Percentiles rank a stretch among this genome's conserved stretches.
Evolutionary conservation across 2,113 vertebrate genomes (phyloP).

Genomic region (Setophaga petechia): DNA sequence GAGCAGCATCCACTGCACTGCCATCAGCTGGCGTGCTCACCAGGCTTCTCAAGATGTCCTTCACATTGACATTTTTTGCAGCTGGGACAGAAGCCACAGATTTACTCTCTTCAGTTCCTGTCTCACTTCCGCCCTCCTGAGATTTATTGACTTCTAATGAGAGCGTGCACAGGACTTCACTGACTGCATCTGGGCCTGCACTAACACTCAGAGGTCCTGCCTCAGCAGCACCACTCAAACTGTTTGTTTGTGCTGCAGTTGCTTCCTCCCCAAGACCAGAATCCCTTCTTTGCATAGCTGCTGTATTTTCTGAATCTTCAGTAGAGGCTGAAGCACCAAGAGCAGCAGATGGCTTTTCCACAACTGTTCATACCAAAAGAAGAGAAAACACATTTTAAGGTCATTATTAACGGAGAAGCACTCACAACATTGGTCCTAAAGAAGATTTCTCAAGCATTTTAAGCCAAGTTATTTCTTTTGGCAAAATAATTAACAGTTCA

Average conservation of each 20-base stretch:
- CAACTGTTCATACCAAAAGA: constrained; percentile 18
- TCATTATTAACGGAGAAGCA: neutral
- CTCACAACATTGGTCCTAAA: neutral
- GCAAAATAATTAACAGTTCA: neutral
- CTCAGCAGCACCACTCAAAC: constrained; percentile 2
- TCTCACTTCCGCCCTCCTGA: constrained; percentile 62
- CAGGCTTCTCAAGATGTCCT: constrained; percentile 94
- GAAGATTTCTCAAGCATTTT: neutral
- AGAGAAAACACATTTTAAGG: neutral
- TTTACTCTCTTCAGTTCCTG: constrained; percentile 58
- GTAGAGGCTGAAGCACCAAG: neutral
- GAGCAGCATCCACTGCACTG: constrained; percentile 78
- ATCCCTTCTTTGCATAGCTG: constrained; percentile 77
- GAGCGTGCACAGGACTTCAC: constrained; percentile 88
- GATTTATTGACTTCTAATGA: constrained; percentile 89
- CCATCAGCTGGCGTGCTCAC: constrained; percentile 86
- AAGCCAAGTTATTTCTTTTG: neutral
- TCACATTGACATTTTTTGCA: constrained; percentile 90
- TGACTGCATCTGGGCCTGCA: constrained; percentile 89
- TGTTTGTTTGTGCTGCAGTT: constrained; percentile 56
- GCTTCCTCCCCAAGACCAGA: constrained; percentile 86
- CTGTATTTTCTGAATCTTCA: constrained; percentile 72
- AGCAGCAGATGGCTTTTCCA: constrained; percentile 42
- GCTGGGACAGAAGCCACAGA: constrained; percentile 48
- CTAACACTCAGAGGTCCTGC: constrained; percentile 53